phyloP scores from a whole-genome alignment of 2,113 vertebrate genomes.

The Alaudala cheleensis region DNA sequence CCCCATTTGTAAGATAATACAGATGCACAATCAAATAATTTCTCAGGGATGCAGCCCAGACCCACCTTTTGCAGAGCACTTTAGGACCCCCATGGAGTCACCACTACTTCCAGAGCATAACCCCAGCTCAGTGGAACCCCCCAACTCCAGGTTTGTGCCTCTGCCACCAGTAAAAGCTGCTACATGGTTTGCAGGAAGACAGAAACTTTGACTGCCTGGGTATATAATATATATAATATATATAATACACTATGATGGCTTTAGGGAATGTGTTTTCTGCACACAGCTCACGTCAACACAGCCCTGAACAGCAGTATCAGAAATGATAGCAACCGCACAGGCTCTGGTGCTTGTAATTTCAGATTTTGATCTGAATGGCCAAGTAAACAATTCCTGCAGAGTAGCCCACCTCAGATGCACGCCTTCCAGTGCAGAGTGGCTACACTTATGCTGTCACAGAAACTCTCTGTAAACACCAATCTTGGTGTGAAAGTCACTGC shows the following conservation, averaged over 20 bases:
- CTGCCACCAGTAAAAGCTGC: background rate
- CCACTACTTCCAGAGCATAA: background rate
- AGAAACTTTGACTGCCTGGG: background rate
- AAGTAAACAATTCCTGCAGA: background rate
- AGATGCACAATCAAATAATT: fast-evolving
- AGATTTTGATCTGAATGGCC: background rate
- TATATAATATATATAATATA: too few relatives aligned
- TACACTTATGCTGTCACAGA: background rate
- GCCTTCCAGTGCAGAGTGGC: background rate
- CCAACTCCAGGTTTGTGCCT: fast-evolving
- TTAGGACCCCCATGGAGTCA: fast-evolving
- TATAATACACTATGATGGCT: background rate
- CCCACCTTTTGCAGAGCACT: background rate
- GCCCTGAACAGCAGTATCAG: background rate
- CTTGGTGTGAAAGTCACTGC: background rate
- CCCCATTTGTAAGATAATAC: background rate
- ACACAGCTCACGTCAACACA: background rate
- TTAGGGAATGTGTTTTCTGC: background rate
- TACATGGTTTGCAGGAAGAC: fast-evolving
- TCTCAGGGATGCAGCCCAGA: background rate
- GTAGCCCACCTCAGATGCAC: fast-evolving
- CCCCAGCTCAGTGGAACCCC: fast-evolving
- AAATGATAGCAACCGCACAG: background rate
- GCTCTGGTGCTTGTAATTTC: background rate
- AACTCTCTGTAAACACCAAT: background rate